Percentiles rank a stretch among this genome's conserved stretches.
phyloP scores from a whole-genome alignment of 1,140 invertebrate species.

The Druon quercuslanigerum region DNA sequence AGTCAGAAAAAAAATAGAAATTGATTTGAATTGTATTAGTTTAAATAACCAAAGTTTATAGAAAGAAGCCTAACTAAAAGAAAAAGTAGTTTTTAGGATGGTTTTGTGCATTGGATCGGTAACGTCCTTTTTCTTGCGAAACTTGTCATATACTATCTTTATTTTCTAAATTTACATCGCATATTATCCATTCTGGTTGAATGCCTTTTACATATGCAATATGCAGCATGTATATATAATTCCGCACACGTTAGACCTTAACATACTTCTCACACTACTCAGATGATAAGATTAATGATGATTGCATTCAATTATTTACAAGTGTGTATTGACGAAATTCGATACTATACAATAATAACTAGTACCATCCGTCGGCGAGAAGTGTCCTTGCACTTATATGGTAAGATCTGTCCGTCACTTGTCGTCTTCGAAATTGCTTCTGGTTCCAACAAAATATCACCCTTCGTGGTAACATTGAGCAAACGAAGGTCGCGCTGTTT shows the following conservation, averaged over 20 bases:
- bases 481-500: not conserved
- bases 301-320: constrained; percentile 45
- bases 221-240: constrained; percentile 32
- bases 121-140: not conserved
- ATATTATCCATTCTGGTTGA: constrained; percentile 3
- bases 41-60: not conserved
- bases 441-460: not conserved
- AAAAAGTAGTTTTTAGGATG: not conserved
- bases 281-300: constrained; percentile 41
- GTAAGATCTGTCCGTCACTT: not conserved
- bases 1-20: too few relatives aligned
- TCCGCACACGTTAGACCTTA: constrained; percentile 9
- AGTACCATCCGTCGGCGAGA: constrained; percentile 17
- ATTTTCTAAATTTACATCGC: constrained; percentile 43
- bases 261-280: constrained; percentile 32
- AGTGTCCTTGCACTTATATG: not conserved
- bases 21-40: too few relatives aligned
- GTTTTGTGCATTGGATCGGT: not conserved
- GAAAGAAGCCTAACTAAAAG: not conserved
- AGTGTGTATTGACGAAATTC: constrained; percentile 34
- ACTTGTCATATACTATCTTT: constrained; percentile 37
- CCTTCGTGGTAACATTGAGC: not conserved
- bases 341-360: constrained; percentile 38
- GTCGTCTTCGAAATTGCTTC: too few relatives aligned
- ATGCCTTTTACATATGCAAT: constrained; percentile 22